Evolutionary conservation across 2,797 vertebrate genomes (phyloP).

Genomic region (Hemibagrus guttatus): DNA sequence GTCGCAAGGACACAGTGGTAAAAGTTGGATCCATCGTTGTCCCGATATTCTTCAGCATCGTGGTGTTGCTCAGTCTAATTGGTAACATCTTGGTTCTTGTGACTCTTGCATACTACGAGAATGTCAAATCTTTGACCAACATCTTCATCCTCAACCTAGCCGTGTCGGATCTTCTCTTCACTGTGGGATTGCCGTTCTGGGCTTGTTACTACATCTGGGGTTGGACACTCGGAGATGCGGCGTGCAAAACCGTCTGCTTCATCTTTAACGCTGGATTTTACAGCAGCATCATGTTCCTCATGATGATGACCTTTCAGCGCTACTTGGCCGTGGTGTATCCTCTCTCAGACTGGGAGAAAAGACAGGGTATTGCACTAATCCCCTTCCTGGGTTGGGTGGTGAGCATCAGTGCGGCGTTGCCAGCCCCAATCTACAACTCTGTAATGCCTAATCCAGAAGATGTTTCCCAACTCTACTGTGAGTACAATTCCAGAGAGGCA

Average conservation of each 20-base stretch:
- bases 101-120: conserved; percentile 83
- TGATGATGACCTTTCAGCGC: conserved; percentile 85
- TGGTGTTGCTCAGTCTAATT: conserved; percentile 19
- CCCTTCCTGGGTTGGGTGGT: conserved; percentile 75
- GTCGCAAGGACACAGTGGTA: conserved; percentile 7
- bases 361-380: conserved; percentile 50
- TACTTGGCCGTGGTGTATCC: conserved; percentile 84
- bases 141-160: conserved; percentile 89
- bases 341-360: conserved; percentile 70
- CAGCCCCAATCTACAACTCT: conserved; percentile 72
- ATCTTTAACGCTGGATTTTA: conserved; percentile 86
- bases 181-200: conserved; percentile 85
- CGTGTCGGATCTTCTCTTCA: conserved; percentile 87
- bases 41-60: conserved; percentile 11
- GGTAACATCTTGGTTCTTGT: conserved; percentile 87
- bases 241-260: conserved; percentile 80
- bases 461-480: conserved; percentile 6
- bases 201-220: conserved; percentile 71
- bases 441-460: conserved; percentile 34
- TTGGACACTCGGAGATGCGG: conserved; percentile 79
- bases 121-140: conserved; percentile 83
- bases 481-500: conserved; percentile 61
- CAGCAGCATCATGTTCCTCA: conserved; percentile 86
- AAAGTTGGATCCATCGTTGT: neutral
- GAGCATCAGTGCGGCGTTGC: conserved; percentile 77